A percentile compares a stretch with the other conserved stretches of the same genome.
These are phyloP conservation scores for Drosophila pachea DNA, from an alignment of 1,140 invertebrate species.

Conservation along the genomic window DNA sequence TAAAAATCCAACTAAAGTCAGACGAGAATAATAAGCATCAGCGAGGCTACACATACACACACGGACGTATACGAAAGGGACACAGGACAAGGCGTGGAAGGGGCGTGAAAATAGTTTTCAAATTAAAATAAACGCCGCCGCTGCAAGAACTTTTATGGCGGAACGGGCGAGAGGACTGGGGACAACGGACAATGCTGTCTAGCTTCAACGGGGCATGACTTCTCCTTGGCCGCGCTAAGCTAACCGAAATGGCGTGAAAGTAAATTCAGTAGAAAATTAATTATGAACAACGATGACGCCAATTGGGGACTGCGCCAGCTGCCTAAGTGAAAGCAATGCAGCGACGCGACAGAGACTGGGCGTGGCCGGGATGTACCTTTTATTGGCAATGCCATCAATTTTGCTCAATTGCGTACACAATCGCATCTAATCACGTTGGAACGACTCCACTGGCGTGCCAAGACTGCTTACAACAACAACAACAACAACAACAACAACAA, in stretches of 20 bases:
- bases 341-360: slow-evolving; percentile 16
- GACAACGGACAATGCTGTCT: background rate
- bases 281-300: slow-evolving; percentile 66
- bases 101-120: slow-evolving; percentile 71
- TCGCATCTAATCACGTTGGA: slow-evolving; percentile 74
- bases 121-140: slow-evolving; percentile 76
- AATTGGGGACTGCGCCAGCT: slow-evolving; percentile 20
- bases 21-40: slow-evolving; percentile 71
- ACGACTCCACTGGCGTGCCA: slow-evolving; percentile 50
- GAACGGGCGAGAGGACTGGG: background rate
- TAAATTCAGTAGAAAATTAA: slow-evolving; percentile 78
- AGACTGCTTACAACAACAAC: slow-evolving; percentile 24
- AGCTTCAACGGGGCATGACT: background rate
- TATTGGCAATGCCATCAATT: slow-evolving; percentile 76
- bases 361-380: slow-evolving; percentile 60
- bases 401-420: slow-evolving; percentile 75
- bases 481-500: slow-evolving; percentile 22
- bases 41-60: slow-evolving; percentile 23
- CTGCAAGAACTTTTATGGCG: slow-evolving; percentile 72
- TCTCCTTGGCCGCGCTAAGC: slow-evolving; percentile 50
- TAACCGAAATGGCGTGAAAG: slow-evolving; percentile 71
- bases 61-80: background rate
- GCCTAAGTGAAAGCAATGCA: slow-evolving; percentile 58
- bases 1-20: slow-evolving; percentile 74
- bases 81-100: slow-evolving; percentile 2